These are phyloP conservation scores for Fukomys damarensis DNA, from an alignment of 2,113 vertebrate species.

Conservation along the genomic window DNA sequence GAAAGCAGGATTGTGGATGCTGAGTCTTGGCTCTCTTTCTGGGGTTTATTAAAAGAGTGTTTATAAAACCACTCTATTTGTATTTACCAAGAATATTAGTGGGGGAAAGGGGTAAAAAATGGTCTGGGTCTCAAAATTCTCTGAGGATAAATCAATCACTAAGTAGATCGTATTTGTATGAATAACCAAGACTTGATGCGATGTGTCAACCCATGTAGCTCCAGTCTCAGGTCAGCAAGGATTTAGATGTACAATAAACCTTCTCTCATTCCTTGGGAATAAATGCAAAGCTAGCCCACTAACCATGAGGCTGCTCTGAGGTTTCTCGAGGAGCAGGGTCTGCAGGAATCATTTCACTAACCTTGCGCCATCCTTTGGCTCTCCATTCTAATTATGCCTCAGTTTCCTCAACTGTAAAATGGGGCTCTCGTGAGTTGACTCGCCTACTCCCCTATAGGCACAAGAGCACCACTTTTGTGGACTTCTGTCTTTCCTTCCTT, in stretches of 20 bases:
- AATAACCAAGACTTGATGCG: slow-evolving; percentile 42
- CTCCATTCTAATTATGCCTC: background rate
- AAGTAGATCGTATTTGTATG: slow-evolving; percentile 40
- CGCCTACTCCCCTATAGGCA: background rate
- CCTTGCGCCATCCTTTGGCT: background rate
- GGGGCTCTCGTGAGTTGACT: background rate
- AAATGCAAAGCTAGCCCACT: slow-evolving; percentile 32
- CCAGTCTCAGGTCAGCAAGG: slow-evolving; percentile 4
- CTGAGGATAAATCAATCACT: slow-evolving; percentile 72
- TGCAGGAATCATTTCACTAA: slow-evolving; percentile 26
- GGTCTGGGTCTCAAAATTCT: slow-evolving; percentile 67
- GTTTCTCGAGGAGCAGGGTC: slow-evolving; percentile 13
- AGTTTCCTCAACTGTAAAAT: too few relatives aligned
- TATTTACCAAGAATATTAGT: slow-evolving; percentile 78
- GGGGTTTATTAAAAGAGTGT: slow-evolving; percentile 79
- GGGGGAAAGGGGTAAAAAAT: slow-evolving; percentile 50
- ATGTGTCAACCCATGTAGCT: slow-evolving; percentile 35
- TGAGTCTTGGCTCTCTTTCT: slow-evolving; percentile 78
- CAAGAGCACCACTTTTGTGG: background rate
- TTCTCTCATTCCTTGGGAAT: slow-evolving; percentile 56
- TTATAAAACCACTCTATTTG: slow-evolving; percentile 79
- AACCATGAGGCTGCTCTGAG: slow-evolving; percentile 3
- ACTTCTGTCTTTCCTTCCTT: background rate
- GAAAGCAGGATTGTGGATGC: slow-evolving; percentile 74
- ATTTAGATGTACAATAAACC: slow-evolving; percentile 45